phyloP scores from a whole-genome alignment of 2,113 vertebrate genomes.

The Pangasianodon gigas region DNA sequence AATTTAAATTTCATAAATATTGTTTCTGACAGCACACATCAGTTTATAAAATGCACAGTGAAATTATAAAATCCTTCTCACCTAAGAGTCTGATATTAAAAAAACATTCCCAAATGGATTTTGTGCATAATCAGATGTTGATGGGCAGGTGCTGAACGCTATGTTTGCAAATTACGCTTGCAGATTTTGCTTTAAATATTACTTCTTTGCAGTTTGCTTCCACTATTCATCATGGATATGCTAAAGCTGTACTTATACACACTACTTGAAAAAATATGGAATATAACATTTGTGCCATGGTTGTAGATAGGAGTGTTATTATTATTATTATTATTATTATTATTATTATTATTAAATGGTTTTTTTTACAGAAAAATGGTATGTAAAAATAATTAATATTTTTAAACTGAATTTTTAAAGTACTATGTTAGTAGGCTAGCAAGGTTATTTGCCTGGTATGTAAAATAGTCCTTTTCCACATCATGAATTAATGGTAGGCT shows the following conservation, averaged over 20 bases:
- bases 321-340: background rate
- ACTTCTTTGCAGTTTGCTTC: background rate
- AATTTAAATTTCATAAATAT: slow-evolving; percentile 29
- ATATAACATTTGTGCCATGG: background rate
- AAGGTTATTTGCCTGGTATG: background rate
- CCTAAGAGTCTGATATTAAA: slow-evolving; percentile 10
- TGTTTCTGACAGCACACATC: slow-evolving; percentile 14
- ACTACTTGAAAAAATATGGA: background rate
- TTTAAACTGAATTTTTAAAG: background rate
- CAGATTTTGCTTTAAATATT: background rate
- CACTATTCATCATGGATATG: background rate
- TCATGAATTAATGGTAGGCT: too few relatives aligned
- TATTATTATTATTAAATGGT: background rate
- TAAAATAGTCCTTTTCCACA: too few relatives aligned
- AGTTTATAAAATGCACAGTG: slow-evolving; percentile 3
- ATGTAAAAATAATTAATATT: background rate
- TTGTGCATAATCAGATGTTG: slow-evolving; percentile 25
- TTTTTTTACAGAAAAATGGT: too few relatives aligned
- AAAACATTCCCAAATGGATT: slow-evolving; percentile 2
- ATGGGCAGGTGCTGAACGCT: background rate
- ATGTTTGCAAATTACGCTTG: background rate
- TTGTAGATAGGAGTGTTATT: background rate
- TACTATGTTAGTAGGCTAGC: background rate
- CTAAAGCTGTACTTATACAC: background rate
- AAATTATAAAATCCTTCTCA: slow-evolving; percentile 20